A percentile compares a stretch with the other conserved stretches of the same genome.
These are phyloP conservation scores for Chromobotia macracanthus DNA, from an alignment of 2,797 vertebrate genomes.

Conservation along the genomic window DNA sequence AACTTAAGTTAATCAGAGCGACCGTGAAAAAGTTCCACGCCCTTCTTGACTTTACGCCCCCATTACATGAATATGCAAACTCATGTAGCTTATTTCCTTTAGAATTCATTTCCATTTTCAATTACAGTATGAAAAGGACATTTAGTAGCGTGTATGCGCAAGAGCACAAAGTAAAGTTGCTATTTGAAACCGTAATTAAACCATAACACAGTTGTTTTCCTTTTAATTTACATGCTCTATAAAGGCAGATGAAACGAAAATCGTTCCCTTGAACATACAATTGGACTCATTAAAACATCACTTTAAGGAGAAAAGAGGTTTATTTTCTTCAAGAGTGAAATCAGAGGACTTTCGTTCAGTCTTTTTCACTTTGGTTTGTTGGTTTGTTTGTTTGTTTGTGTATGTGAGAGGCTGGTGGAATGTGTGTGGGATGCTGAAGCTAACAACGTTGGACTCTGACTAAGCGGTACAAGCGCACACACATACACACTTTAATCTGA, in stretches of 20 bases:
- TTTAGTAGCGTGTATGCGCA: conserved; percentile 19
- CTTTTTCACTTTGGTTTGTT: conserved; percentile 32
- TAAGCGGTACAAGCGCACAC: background rate
- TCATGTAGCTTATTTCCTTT: conserved; percentile 37
- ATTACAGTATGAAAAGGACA: conserved; percentile 17
- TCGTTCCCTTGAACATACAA: conserved; percentile 16
- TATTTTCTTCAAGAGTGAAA: background rate
- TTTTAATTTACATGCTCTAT: background rate
- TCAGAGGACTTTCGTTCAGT: conserved; percentile 5
- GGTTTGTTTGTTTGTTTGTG: conserved; percentile 32
- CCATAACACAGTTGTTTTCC: conserved; percentile 2
- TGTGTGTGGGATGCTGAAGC: conserved; percentile 31
- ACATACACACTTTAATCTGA: background rate
- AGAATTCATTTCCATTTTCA: conserved; percentile 25
- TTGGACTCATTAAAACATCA: conserved; percentile 38
- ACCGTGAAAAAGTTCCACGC: conserved; percentile 18
- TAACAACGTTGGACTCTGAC: conserved; percentile 31
- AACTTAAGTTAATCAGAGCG: conserved; percentile 39
- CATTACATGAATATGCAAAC: conserved; percentile 45
- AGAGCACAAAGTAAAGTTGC: conserved; percentile 44
- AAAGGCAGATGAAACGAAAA: conserved; percentile 9
- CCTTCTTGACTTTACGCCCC: conserved; percentile 4
- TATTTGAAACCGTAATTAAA: conserved; percentile 28
- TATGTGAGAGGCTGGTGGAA: conserved; percentile 26
- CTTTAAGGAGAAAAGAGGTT: conserved; percentile 43